Base-by-base conservation (phyloP, 2,113 vertebrate species). In the Pomatorhinus ruficollis region DNA sequence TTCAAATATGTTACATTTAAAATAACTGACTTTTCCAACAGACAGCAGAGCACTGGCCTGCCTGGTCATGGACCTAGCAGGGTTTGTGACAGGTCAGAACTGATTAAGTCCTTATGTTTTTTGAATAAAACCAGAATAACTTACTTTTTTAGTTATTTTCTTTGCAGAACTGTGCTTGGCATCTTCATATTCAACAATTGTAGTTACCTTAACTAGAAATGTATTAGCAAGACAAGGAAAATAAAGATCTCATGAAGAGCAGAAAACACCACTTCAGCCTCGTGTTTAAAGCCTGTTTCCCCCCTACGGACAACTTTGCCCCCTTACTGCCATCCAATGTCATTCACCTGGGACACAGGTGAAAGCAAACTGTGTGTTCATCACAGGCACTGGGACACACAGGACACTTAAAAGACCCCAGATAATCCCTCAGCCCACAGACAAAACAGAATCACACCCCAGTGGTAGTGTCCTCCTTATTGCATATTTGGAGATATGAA, bases 151-250 rank as follows among this genome's bases (percentile, higher is more conserved):
- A 78, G 96, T 25, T 25, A 90, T 54, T 83, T 95, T 97, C 79
- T 93, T 97, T 49, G 71, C 40, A 59, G 91, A 88, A 9, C 15
- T 9, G 27, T 82, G 28, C 42, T 88, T 92, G 68, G 61, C 42
- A 39, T 95, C 90, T 84, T 93, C 93, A 66, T 97, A 97, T 87
- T 97, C 96, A 45, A 97, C 95, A 88, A 97, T 97, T 45, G 97
- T 97, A 11, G 97, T 97, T 86, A 98, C 95, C 71, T 98, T 98
- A 87, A 97, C 97, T 97, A 83, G 35, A 95, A 97, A 71, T 4
- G 30, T 10, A 65, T 89, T 66, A 87, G 70, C 80, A 87, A 88
- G 40, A 89, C 15, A 76, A 79, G 45, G 40, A 80, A 80, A 91
- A 81, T 47, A 45, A 80, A 82, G 35, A n/a, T 44, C 11, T 89